phyloP scores from a whole-genome alignment of 1,140 invertebrate genomes.

The Leptinotarsa lineolata region DNA sequence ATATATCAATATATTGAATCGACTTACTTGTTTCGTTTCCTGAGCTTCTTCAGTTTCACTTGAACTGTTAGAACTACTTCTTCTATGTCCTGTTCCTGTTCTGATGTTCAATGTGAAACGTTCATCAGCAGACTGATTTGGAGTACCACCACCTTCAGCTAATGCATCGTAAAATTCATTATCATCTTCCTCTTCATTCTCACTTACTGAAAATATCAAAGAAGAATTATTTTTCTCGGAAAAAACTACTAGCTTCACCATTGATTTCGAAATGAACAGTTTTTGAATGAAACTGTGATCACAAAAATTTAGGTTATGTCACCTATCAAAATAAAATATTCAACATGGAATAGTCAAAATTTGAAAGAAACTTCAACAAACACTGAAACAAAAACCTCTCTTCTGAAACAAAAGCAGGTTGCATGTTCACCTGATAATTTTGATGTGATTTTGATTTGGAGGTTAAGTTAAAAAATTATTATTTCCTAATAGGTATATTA shows the following conservation, averaged over 20 bases:
- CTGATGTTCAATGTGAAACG: slow-evolving; percentile 72
- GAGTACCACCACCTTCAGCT: slow-evolving; percentile 64
- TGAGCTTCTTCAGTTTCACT: slow-evolving; percentile 55
- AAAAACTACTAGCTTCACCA: background rate
- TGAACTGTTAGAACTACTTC: slow-evolving; percentile 58
- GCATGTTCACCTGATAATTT: too few species aligned
- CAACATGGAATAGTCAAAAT: background rate
- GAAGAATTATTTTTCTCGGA: background rate
- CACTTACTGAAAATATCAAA: slow-evolving; percentile 56
- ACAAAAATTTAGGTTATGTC: slow-evolving; percentile 22
- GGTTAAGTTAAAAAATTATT: background rate
- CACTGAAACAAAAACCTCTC: background rate
- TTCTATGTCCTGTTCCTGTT: slow-evolving; percentile 50
- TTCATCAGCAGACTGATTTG: slow-evolving; percentile 57
- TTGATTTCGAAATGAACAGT: background rate
- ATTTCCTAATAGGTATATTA: background rate
- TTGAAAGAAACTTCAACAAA: background rate
- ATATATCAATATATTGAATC: background rate
- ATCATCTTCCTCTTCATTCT: slow-evolving; percentile 84
- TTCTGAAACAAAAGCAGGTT: background rate
- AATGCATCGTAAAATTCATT: slow-evolving; percentile 92
- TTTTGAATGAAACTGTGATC: background rate
- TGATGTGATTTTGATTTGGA: background rate
- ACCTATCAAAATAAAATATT: slow-evolving; percentile 16
- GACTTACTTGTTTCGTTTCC: slow-evolving; percentile 52